phyloP scores from a whole-genome alignment of 2,797 vertebrate species.

The Fistularia commersonii region DNA sequence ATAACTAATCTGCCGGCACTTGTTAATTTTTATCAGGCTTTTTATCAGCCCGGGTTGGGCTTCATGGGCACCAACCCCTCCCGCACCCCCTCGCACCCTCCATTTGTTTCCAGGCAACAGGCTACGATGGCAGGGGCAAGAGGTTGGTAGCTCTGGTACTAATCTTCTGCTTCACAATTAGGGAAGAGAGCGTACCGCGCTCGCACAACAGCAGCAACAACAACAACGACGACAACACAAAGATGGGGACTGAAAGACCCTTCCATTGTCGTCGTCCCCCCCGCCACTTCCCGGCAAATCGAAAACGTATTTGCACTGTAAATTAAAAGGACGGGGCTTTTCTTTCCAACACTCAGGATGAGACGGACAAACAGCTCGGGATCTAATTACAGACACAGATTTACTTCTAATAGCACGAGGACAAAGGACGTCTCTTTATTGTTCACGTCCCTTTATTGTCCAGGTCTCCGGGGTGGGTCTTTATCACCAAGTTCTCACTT shows the following conservation, averaged over 20 bases:
- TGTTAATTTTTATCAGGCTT: too few relatives aligned
- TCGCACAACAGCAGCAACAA: conserved; percentile 58
- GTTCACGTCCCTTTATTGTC: conserved; percentile 59
- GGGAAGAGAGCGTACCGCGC: conserved; percentile 78
- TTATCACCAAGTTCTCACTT: conserved; percentile 65
- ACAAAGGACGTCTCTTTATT: conserved; percentile 70
- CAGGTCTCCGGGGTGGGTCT: conserved; percentile 67
- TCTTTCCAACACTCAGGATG: conserved; percentile 67
- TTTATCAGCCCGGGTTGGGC: too few relatives aligned
- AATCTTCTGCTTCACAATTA: conserved; percentile 90
- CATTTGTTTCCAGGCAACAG: conserved; percentile 82
- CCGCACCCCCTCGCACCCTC: too few relatives aligned
- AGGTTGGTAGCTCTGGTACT: conserved; percentile 91
- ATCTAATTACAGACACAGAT: conserved; percentile 80
- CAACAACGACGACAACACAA: conserved; percentile 75
- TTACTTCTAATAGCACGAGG: conserved; percentile 69
- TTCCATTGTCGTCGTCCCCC: conserved; percentile 47
- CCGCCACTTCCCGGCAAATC: conserved; percentile 61
- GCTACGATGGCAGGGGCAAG: conserved; percentile 87
- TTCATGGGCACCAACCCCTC: too few relatives aligned
- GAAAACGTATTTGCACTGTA: conserved; percentile 84
- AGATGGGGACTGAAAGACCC: conserved; percentile 58
- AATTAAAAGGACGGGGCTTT: conserved; percentile 66
- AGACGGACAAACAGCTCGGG: conserved; percentile 76
- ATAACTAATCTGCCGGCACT: too few relatives aligned